Percentiles rank a stretch among this genome's conserved stretches.
Conservation (phyloP, 37 sponge, comb jelly and placozoan species). For the Cladorhizidae sp. region DNA sequence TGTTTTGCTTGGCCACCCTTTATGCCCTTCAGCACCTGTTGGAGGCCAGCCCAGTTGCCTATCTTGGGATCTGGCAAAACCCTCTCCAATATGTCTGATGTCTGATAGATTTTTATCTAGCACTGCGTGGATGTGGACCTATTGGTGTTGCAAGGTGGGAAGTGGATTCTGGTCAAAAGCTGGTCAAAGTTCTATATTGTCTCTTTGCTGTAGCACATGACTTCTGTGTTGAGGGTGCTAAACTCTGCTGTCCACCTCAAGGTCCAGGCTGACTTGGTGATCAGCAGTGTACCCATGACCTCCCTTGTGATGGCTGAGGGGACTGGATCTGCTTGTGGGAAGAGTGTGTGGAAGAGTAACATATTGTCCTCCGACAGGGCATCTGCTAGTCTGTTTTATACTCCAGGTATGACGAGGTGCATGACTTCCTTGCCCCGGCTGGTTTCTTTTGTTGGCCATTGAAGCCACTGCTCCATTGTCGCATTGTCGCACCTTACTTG, state of each 20-base stretch:
- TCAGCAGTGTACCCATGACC: no score
- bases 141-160: no score
- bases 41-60: background rate
- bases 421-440: conserved; percentile 13
- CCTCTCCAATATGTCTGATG: background rate
- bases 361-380: background rate
- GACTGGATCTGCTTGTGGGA: conserved; percentile 3
- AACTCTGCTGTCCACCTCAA: background rate
- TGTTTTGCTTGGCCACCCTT: background rate
- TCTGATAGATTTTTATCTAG: no score
- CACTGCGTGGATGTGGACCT: no score
- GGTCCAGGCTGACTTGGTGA: conserved; percentile 26
- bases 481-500: conserved; percentile 4
- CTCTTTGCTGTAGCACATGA: conserved; percentile 21
- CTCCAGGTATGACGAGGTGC: conserved; percentile 39
- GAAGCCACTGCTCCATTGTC: conserved; percentile 34
- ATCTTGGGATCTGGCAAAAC: background rate
- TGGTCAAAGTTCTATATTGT: background rate
- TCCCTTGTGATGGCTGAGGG: background rate
- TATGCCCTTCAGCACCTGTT: background rate
- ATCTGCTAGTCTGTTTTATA: conserved; percentile 5
- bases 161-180: no score
- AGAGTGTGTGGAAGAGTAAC: background rate
- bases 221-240: conserved; percentile 13
- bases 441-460: conserved; percentile 6